Conservation (phyloP, 2,797 vertebrate species). For the Poeciliopsis turneri region DNA sequence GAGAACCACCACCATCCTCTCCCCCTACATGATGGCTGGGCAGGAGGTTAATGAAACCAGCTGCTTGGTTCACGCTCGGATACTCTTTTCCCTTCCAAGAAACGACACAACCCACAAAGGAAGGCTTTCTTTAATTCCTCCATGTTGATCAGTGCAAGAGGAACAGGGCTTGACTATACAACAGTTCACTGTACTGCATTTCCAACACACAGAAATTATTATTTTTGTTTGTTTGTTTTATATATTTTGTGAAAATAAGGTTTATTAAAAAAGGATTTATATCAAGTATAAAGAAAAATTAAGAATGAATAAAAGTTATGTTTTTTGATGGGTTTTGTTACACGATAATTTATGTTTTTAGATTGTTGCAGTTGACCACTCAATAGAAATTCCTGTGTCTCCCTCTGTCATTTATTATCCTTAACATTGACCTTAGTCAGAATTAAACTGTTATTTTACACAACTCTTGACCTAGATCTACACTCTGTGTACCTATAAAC, state of each 20-base stretch:
- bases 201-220: slow-evolving; percentile 11
- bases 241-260: slow-evolving; percentile 8
- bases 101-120: slow-evolving; percentile 69
- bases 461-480: slow-evolving; percentile 26
- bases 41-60: slow-evolving; percentile 87
- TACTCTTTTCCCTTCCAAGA: slow-evolving; percentile 66
- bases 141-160: slow-evolving; percentile 28
- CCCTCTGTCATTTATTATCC: neutral
- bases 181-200: slow-evolving; percentile 11
- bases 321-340: neutral
- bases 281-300: neutral
- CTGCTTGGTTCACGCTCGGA: slow-evolving; percentile 78
- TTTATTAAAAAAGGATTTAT: neutral
- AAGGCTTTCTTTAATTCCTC: slow-evolving; percentile 59
- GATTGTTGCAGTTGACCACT: neutral
- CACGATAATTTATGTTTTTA: neutral
- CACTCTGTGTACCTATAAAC: slow-evolving; percentile 37
- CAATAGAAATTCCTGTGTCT: neutral
- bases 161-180: slow-evolving; percentile 24
- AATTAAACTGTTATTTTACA: slow-evolving; percentile 24
- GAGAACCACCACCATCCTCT: slow-evolving; percentile 35
- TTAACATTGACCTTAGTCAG: slow-evolving; percentile 12
- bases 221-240: slow-evolving; percentile 14
- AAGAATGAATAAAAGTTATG: neutral
- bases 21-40: slow-evolving; percentile 71